Evolutionary conservation across 2,797 vertebrate species (phyloP).

Genomic region (Salarias fasciatus): DNA sequence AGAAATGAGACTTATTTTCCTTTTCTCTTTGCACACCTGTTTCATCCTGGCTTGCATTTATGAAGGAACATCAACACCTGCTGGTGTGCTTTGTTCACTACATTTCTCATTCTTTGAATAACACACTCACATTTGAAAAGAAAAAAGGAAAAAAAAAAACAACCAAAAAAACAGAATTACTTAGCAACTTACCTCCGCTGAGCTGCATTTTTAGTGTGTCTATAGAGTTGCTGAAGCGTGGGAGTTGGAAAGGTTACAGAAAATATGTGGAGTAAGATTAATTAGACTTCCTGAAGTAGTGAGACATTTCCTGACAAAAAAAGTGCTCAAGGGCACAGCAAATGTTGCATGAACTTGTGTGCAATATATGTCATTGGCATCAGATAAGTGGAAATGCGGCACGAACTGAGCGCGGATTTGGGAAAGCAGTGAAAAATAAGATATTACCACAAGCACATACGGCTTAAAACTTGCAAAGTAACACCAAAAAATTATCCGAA

Average conservation of each 20-base stretch:
- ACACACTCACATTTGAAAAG: neutral
- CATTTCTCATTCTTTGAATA: constrained; percentile 4
- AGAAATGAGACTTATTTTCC: neutral
- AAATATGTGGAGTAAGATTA: neutral
- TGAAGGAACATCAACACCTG: constrained; percentile 39
- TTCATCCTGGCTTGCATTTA: constrained; percentile 24
- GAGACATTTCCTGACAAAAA: constrained; percentile 1
- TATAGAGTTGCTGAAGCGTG: neutral
- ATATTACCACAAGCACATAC: neutral
- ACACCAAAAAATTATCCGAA: neutral
- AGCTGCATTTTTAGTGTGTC: neutral
- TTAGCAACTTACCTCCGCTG: neutral
- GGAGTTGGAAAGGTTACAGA: constrained; percentile 11
- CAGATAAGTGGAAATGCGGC: constrained; percentile 5
- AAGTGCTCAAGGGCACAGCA: neutral
- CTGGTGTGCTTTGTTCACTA: constrained; percentile 26
- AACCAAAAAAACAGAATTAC: neutral
- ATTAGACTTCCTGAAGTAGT: neutral
- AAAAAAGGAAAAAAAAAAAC: too few species aligned
- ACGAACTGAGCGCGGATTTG: neutral
- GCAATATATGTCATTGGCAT: constrained; percentile 5
- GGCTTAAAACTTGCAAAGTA: neutral
- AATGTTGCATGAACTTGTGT: constrained; percentile 4
- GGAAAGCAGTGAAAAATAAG: neutral
- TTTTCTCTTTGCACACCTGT: constrained; percentile 3